Evolutionary conservation across 2,888 invertebrate genomes (phyloP), one percentile per base, ranked within the genome.

Genomic region (Apamea sordens): DNA sequence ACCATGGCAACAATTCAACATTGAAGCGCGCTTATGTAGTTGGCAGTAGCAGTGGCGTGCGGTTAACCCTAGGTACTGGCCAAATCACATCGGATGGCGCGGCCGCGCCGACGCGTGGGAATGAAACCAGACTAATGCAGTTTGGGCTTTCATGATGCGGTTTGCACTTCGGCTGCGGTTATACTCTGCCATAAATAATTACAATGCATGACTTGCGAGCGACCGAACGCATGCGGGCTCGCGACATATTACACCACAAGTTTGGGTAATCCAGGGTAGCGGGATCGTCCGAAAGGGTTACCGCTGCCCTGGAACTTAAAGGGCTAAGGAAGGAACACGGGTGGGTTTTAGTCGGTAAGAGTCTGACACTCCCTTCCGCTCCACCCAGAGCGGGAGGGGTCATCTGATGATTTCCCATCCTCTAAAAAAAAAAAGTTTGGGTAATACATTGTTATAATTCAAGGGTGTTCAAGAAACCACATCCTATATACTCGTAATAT

Each of bases 121-220:
- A 11, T 18, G 28, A 15, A 28, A 56, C 70, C 53, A 24, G 28
- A 18, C 56, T 72, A 59, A 73, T 61, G 74, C 18, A 63, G 63
- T 50, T 61, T 15, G 8, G 28, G 64, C 53, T 53, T 64, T 56
- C 18, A 77, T 13, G 44, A 44, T 44, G 76, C 18, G 76, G 76
- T 77, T 65, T 77, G 77, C 53, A 32, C 44, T 76, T 76, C 24
- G 5, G 41, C 18, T 41, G 50, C 11, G 36, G n/a, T 59, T 18
- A 21, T 21, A 28, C 28, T 36, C 11, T 18, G 11, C 32, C 32
- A 5, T 53, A 5, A 41, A 72, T 63, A 72, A 63, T 63, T 63
- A 44, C 8, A 56, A 18, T 50, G 36, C 32, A 28, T 69, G 18
- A 74, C 15, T 56, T 41, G 53, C 24, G 53, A 11, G 53, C 24